Conservation (phyloP, 2,797 vertebrate genomes). For the Hypotaenidia philippensis region DNA sequence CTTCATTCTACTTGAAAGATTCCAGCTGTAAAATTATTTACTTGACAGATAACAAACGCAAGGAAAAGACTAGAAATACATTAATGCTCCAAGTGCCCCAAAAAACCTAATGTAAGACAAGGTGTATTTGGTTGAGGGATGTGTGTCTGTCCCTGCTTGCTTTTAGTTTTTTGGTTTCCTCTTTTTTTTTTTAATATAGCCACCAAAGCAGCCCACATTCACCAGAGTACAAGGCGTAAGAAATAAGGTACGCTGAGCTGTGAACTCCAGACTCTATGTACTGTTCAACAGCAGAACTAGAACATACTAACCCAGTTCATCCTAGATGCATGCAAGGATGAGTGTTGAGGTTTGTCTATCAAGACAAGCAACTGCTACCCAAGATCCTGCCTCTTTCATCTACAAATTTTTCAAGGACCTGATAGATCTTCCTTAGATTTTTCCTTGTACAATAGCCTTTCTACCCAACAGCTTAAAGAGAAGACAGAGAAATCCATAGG, state of each 20-base stretch:
- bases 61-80: background rate
- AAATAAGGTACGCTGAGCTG: background rate
- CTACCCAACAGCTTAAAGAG: background rate
- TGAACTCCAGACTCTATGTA: background rate
- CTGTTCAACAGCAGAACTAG: background rate
- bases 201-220: background rate
- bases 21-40: background rate
- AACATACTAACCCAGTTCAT: background rate
- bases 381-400: background rate
- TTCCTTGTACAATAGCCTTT: background rate
- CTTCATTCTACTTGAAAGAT: background rate
- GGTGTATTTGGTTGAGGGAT: rapidly evolving
- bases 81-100: background rate
- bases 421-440: background rate
- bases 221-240: background rate
- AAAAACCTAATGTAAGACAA: background rate
- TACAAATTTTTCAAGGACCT: background rate
- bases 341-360: background rate
- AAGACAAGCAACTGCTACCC: background rate
- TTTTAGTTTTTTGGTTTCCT: no score
- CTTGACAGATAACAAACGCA: background rate
- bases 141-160: background rate
- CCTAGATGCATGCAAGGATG: background rate
- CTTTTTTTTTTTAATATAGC: background rate
- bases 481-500: background rate